Percentiles rank a stretch among this genome's conserved stretches.
phyloP scores from a whole-genome alignment of 2,113 vertebrate species.

The Hystrix brachyura region DNA sequence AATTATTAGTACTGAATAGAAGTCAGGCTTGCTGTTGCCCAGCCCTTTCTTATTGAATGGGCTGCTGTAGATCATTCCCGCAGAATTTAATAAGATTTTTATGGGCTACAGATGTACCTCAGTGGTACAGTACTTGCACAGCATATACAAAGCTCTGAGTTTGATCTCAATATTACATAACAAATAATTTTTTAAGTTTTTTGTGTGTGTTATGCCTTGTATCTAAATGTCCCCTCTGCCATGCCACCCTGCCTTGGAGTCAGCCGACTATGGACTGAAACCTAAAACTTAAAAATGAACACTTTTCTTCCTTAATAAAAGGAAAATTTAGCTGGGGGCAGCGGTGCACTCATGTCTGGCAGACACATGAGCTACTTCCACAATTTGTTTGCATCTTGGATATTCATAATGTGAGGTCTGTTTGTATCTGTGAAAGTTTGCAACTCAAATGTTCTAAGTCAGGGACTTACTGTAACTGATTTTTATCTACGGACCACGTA shows the following conservation, averaged over 20 bases:
- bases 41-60: background rate
- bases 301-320: background rate
- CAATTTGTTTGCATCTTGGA: background rate
- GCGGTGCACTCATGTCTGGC: background rate
- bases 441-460: background rate
- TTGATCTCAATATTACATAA: background rate
- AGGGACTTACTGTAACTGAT: background rate
- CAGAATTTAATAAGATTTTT: background rate
- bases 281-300: background rate
- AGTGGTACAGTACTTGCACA: background rate
- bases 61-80: background rate
- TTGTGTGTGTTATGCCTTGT: background rate
- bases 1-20: background rate
- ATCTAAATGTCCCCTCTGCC: too few species aligned
- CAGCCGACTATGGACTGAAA: too few species aligned
- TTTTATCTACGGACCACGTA: background rate
- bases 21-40: background rate
- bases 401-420: background rate
- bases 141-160: background rate
- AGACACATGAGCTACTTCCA: background rate
- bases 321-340: background rate
- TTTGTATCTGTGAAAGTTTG: background rate
- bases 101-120: background rate
- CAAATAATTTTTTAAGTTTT: background rate
- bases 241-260: too few species aligned